Evolutionary conservation across 2,888 invertebrate genomes (phyloP), one percentile per base, ranked within the genome.

Genomic region (Chrysotoxum bicinctum): DNA sequence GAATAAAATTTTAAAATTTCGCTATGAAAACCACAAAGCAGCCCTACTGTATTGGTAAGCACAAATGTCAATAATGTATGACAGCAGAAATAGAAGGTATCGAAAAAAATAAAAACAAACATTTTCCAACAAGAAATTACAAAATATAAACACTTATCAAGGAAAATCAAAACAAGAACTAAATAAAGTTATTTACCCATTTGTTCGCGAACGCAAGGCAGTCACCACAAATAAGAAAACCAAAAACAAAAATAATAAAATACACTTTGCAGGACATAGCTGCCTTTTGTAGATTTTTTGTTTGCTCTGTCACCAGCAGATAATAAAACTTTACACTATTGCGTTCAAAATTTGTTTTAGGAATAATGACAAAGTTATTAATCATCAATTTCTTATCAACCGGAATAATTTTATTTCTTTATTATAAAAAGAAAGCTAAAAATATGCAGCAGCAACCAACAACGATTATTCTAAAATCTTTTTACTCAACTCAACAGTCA

Each of bases 51-150:
- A 45, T 19, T 37, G 8, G n/a, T 23, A 64, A 19, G 14, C 32
- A 32, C 21, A 56, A 48, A 54, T 74, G 85, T 87, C 87, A 88
- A 83, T 87, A 83, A 84, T 85, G 87, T 77, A 19, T 87, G 88
- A 88, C 75, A 80, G 77, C 80, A 76, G 77, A 81, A 76, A 76
- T 73, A 77, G 5, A 66, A 62, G 10, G 19, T 40, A 60, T 40
- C 5, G 9, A n/a, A 43, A 58, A 58, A n/a, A 66, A 40, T 16
- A 52, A 70, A 73, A 82, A 64, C 81, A 70, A 60, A 56, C 62
- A 40, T 40, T 69, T 52, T 52, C 6, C 30, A 8, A 23, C 16
- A 54, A n/a, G 26, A 35, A 35, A 10, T 32, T 32, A 48, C 35
- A 21, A 62, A 52, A 64, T 30, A 37, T 12, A 70, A 45, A 40